Conservation (phyloP, 2,888 invertebrate genomes). For the Tridacna gigas region DNA sequence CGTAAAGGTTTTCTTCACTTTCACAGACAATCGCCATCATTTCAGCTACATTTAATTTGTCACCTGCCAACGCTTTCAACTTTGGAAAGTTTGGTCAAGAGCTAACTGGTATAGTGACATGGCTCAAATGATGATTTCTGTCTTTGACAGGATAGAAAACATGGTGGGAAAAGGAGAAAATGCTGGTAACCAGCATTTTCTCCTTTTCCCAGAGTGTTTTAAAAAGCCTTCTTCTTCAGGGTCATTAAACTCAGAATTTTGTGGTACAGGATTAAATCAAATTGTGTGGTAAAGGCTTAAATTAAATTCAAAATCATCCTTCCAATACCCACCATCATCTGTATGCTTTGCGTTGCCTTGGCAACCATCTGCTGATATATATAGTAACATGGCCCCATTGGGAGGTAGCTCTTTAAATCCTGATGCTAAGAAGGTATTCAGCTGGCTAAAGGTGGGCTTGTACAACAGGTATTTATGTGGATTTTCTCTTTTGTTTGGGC, state of each 20-base stretch:
- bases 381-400: conserved; percentile 95
- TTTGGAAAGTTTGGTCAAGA: conserved; percentile 34
- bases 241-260: too few species aligned
- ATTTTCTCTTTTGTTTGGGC: conserved; percentile 90
- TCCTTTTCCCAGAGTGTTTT: not conserved
- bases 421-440: conserved; percentile 92
- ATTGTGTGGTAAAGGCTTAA: too few species aligned
- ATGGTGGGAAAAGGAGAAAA: not conserved
- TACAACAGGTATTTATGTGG: conserved; percentile 98
- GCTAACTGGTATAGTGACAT: too few species aligned
- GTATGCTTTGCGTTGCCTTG: conserved; percentile 89
- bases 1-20: too few species aligned
- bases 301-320: too few species aligned
- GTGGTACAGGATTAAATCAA: too few species aligned
- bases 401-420: conserved; percentile 96
- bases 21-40: too few species aligned
- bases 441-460: conserved; percentile 96
- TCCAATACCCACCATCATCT: conserved; percentile 91
- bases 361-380: conserved; percentile 93
- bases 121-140: too few species aligned
- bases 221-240: too few species aligned
- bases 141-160: not conserved
- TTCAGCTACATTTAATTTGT: too few species aligned
- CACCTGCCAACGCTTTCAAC: too few species aligned
- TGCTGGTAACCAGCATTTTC: not conserved